Evolutionary conservation across 2,888 invertebrate genomes (phyloP).

Genomic region (Branchinecta sandiegonensis): DNA sequence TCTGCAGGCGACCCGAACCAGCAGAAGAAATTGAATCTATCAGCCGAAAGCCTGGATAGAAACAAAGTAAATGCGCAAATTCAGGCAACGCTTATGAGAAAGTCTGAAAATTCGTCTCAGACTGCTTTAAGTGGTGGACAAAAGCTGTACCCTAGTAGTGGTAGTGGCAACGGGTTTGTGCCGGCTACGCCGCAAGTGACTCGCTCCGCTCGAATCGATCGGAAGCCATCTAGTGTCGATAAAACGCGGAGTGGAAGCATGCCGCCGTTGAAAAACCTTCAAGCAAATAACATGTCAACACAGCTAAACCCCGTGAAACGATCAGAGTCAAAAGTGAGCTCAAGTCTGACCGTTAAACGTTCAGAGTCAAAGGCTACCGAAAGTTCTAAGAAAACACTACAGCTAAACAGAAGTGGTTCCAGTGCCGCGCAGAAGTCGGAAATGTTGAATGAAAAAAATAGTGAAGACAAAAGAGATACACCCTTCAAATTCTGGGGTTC

Average conservation of each 20-base stretch:
- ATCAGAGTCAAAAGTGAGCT: not conserved
- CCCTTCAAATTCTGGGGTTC: not conserved
- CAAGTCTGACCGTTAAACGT: not conserved
- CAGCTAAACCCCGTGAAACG: not conserved
- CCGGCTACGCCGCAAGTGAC: not conserved
- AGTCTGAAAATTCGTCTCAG: not conserved
- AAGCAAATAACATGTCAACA: not conserved
- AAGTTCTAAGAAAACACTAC: not conserved
- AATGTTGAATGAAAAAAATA: not conserved
- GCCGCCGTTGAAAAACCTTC: not conserved
- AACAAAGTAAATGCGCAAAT: constrained; percentile 8
- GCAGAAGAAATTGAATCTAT: not conserved
- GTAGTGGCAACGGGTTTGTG: not conserved
- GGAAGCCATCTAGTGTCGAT: not conserved
- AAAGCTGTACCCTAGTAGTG: not conserved
- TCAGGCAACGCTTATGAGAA: not conserved
- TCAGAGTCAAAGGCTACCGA: not conserved
- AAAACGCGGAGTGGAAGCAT: not conserved
- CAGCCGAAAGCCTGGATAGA: constrained; percentile 8
- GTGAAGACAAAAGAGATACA: not conserved
- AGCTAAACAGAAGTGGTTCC: constrained; percentile 3
- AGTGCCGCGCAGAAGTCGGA: not conserved
- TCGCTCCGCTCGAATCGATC: not conserved
- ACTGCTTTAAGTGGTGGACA: not conserved
- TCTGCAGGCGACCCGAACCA: not conserved